A percentile compares a stretch with the other conserved stretches of the same genome.
Conservation (phyloP, 2,797 vertebrate species). For the Pipistrellus nathusii region DNA sequence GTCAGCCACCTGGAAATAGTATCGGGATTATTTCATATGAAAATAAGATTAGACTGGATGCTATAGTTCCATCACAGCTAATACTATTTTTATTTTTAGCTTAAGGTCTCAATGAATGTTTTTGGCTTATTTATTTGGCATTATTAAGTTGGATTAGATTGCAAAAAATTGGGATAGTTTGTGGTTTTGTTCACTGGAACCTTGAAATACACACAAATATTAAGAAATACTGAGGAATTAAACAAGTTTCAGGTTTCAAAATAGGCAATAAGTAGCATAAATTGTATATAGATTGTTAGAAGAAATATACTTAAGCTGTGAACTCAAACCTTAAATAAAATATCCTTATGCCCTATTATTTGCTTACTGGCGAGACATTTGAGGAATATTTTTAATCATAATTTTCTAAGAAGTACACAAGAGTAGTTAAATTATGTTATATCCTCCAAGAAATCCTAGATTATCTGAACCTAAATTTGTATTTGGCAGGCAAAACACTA, state of each 20-base stretch:
- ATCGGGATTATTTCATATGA: background rate
- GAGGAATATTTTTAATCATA: background rate
- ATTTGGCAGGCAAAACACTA: constrained; percentile 30
- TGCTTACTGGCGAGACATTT: constrained; percentile 8
- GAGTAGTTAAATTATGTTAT: background rate
- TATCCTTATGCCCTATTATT: background rate
- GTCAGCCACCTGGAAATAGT: background rate
- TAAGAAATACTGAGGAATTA: constrained; percentile 43
- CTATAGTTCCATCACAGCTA: background rate
- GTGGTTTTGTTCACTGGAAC: constrained; percentile 36
- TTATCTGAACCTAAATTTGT: constrained; percentile 48
- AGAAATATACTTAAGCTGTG: constrained; percentile 11
- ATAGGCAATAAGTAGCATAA: background rate
- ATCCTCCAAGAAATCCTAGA: constrained; percentile 55
- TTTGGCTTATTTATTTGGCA: constrained; percentile 59
- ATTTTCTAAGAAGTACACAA: background rate
- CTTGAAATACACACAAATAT: constrained; percentile 41
- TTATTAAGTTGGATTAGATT: constrained; percentile 53
- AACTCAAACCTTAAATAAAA: background rate
- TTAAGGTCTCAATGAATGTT: background rate
- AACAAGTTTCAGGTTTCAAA: background rate
- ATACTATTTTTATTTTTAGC: constrained; percentile 42
- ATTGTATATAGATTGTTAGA: background rate
- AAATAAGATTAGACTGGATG: background rate
- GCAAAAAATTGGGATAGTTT: constrained; percentile 13